phyloP scores from a whole-genome alignment of 2,888 invertebrate genomes.

The Barypeithes pellucidus region DNA sequence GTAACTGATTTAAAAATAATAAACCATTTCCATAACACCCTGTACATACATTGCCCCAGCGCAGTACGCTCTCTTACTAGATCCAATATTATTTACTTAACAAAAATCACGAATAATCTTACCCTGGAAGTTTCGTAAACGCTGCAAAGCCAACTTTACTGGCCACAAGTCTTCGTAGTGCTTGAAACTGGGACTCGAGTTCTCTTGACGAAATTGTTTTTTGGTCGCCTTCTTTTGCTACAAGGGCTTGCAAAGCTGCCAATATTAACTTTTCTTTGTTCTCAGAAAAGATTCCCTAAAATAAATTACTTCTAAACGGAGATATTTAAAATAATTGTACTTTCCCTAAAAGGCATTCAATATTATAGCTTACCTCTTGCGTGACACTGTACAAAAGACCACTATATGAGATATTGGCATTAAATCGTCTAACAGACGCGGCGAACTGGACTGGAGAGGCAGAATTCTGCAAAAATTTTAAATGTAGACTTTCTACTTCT shows the following conservation, averaged over 20 bases:
- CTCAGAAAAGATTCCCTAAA: conserved; percentile 95
- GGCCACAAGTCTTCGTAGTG: conserved; percentile 92
- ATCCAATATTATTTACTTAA: neutral
- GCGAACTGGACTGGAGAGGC: conserved; percentile 79
- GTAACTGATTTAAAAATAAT: too few species aligned
- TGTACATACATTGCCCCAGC: too few species aligned
- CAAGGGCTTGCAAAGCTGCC: conserved; percentile 89
- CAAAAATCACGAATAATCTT: conserved; percentile 58
- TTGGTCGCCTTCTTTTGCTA: conserved; percentile 80
- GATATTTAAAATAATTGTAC: conserved; percentile 72
- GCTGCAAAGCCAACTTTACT: conserved; percentile 98
- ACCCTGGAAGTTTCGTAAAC: conserved; percentile 92
- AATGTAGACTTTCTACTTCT: conserved; percentile 94
- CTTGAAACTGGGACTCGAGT: conserved; percentile 96
- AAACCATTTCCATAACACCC: too few species aligned
- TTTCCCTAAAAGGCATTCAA: neutral
- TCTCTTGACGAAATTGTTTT: conserved; percentile 79
- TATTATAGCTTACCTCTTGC: conserved; percentile 86
- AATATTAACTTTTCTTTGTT: conserved; percentile 98
- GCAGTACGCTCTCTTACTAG: too few species aligned
- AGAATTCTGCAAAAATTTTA: conserved; percentile 83
- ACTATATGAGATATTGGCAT: conserved; percentile 97
- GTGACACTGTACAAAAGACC: conserved; percentile 96
- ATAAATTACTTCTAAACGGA: too few species aligned
- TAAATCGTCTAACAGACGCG: conserved; percentile 94